Base-by-base conservation (phyloP, 1,140 invertebrate species). In the Zaprionus africanus region DNA sequence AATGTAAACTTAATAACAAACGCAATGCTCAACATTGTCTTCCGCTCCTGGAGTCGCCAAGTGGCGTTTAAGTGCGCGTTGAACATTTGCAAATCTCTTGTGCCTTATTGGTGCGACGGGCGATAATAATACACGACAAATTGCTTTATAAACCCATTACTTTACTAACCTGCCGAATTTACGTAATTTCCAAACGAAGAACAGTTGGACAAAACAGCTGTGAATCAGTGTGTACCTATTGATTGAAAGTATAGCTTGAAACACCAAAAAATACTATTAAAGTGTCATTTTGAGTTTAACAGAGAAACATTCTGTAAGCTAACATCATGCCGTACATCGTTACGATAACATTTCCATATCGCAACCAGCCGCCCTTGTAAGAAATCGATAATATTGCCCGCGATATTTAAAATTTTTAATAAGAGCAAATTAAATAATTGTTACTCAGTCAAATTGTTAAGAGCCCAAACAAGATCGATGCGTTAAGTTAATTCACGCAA, bases 101-200 rank as follows among this genome's bases (percentile, higher is more conserved):
- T 13, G 11, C 17, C 0, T 7, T 34, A 22, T 43, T 38, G 13
- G 7, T 31, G 1, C 0, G 28, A 0, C 22, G 43, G 19, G 2
- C 0, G 0, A n/a, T 12, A 9, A 9, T 9, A 3, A 9, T 6
- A 11, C n/a, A 12, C 34, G 11, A 7, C 22, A 46, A 62, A 66
- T 51, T 24, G 15, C 26, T 51, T 41, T 46, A 56, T 61, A 66
- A 75, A 64, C 58, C 31, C 41, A 58, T 61, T 38, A 83, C 78
- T 74, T 78, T 79, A 79, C 81, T 90, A 90, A 90, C 86, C 85
- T 90, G 85, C 79, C 85, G 81, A 85, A 75, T 90, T 90, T 90
- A 90, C 81, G 85, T 90, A 90, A 90, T 83, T 85, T 64, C 71
- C 54, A 66, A 69, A 66, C 60, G 57, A 26, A 46, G 31, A 56